Evolutionary conservation across 2,888 invertebrate species (phyloP), one percentile per base, ranked within the genome.

Genomic region (Protonemura montana): DNA sequence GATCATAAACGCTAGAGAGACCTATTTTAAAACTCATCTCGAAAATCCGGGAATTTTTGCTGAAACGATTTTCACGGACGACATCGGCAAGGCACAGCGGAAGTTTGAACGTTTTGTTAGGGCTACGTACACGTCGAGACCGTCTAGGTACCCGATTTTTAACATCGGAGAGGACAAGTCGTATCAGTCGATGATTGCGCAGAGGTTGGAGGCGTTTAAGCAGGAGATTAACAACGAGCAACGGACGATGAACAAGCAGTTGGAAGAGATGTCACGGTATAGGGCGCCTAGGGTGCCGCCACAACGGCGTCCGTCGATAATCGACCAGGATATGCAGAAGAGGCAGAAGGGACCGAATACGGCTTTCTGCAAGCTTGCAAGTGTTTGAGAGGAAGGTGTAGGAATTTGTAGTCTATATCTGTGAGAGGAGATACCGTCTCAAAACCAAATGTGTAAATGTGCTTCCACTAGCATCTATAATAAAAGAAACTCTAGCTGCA

Each of bases 231-330:
- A 30, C 41, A 2, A 16, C 5, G 25, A 41, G 16, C 86, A 86
- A 7, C 59, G 35, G 0, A 27, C 82, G 25, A 77, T 76, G 76
- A 30, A 76, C 25, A 86, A 82, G 42, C 84, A 84, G 29, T 26
- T 84, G 13, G 76, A 84, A 2, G 81, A 81, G 27, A 78, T 28
- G 28, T 7, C 28, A 27, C 26, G 28, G 10, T 78, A 78, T 13
- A 13, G 28, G 28, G 7, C 28, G 78, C 78, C 78, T 0, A 13
- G 78, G 28, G 28, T 78, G 27, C 78, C 78, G 28, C 78, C 26
- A 16, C 78, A 26, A 16, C 2, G 26, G 95, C 96, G 89, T 95
- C 94, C 86, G 95, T 92, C 88, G 95, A 95, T 88, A 95, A 95
- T 91, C 91, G 59, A 59, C 59, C 7, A 59, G 16, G 13, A 21